Evolutionary conservation across 2,797 vertebrate genomes (phyloP).

Genomic region (Sebastes aleutianus): DNA sequence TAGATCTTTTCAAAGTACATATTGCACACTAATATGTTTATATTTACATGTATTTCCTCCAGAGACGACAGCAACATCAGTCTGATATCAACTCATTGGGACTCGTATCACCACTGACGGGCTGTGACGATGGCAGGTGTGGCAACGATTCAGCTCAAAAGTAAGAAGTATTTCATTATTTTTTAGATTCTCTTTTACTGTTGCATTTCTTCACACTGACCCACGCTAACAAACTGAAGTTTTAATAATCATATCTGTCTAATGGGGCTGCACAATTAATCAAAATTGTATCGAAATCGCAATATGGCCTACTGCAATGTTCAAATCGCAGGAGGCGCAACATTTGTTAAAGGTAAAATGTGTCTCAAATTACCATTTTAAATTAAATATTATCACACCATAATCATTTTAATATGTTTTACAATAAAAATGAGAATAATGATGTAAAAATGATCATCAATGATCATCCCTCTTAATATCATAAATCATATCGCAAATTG

Average conservation of each 20-base stretch:
- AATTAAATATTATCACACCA: too few relatives aligned
- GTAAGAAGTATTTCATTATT: neutral
- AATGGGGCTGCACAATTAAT: too few relatives aligned
- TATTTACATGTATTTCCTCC: neutral
- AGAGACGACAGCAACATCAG: neutral
- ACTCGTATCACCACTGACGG: neutral
- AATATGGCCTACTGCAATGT: too few relatives aligned
- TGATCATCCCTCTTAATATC: too few relatives aligned
- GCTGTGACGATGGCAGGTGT: neutral
- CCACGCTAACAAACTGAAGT: neutral
- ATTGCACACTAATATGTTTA: neutral
- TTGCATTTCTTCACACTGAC: neutral
- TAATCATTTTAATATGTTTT: too few relatives aligned
- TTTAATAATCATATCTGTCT: too few relatives aligned
- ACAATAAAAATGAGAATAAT: too few relatives aligned
- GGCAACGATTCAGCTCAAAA: neutral
- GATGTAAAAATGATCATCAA: too few relatives aligned
- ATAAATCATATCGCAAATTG: too few relatives aligned
- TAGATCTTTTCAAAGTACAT: neutral
- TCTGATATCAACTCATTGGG: neutral
- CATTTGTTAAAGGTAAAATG: too few relatives aligned
- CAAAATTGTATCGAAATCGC: fast-evolving
- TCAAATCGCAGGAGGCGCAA: too few relatives aligned
- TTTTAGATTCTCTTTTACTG: neutral
- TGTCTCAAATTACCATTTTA: too few relatives aligned